Base-by-base conservation (phyloP, 1,140 invertebrate genomes). In the Harlomillsia oculata region DNA sequence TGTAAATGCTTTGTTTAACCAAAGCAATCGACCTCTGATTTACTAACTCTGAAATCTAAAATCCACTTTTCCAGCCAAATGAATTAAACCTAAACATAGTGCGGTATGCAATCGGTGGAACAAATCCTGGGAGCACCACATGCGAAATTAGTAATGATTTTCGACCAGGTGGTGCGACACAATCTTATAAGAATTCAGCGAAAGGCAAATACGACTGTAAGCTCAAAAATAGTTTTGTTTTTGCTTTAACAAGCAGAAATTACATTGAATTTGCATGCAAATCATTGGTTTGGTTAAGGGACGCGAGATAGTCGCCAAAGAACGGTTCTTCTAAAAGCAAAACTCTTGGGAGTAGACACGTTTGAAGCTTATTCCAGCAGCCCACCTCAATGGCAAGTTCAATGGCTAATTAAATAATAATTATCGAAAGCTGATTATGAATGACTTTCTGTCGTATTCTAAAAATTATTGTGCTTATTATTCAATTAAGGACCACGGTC, bases 301-400 rank as follows among this genome's bases (percentile, higher is more conserved):
- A 34, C 20, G 9, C 13, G 59, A 30, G 59, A 61, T 44, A 28
- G 48, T n/a, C 20, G 59, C 3, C 53, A 49, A 36, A 30, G 59
- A 43, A 28, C 25, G 11, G 34, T 61, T n/a, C 34, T 61, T 3
- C 16, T 25, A 21, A 43, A n/a, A 29, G 53, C 59, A 5, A 61
- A 61, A 34, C 30, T 9, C 11, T 18, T 53, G 6, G 59, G 59
- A 3, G 53, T 52, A 5, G 54, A 61, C 26, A 48, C 36, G 6
- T 61, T 61, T 36, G 59, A 61, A 57, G 59, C 59, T 13, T 61
- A 56, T 56, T 57, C 53, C 3, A 61, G 57, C 40, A 46, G 48
- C 6, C 59, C 59, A 3, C 59, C 59, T 34, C 54, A 58, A 45
- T 61, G 59, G 59, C 55, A 55, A 36, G 16, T 20, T 9, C 21